Percentiles rank a stretch among this genome's conserved stretches.
Evolutionary conservation across 2,888 invertebrate species (phyloP).

Genomic region (Drosophila lutescens): DNA sequence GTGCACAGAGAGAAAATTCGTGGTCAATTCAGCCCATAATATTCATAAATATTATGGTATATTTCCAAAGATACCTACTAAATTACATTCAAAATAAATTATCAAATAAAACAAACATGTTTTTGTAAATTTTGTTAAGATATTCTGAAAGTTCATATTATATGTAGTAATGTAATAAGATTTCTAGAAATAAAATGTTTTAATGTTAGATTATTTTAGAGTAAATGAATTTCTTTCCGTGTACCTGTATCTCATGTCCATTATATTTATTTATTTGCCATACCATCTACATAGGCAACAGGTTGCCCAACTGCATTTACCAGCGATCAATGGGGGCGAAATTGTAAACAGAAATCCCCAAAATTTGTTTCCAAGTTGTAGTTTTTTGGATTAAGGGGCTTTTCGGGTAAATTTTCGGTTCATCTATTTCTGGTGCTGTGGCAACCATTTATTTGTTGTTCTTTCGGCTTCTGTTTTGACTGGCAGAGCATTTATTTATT

Average conservation of each 20-base stretch:
- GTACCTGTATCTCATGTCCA: conserved; percentile 21
- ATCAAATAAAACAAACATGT: too few species aligned
- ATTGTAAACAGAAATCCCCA: conserved; percentile 35
- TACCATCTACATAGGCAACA: conserved; percentile 39
- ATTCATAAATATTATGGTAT: too few species aligned
- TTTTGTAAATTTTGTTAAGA: too few species aligned
- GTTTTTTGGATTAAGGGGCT: conserved; percentile 31
- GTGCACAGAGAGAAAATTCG: neutral
- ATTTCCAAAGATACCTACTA: too few species aligned
- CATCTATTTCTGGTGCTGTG: conserved; percentile 45
- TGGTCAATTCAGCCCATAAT: too few species aligned
- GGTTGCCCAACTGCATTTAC: conserved; percentile 62
- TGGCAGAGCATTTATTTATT: conserved; percentile 49
- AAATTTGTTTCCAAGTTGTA: conserved; percentile 15
- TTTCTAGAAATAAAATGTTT: too few species aligned
- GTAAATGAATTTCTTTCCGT: conserved; percentile 1
- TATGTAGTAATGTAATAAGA: too few species aligned
- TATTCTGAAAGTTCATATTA: too few species aligned
- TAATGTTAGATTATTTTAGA: too few species aligned
- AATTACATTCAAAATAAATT: too few species aligned
- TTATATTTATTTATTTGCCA: conserved; percentile 4
- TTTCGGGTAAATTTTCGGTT: conserved; percentile 15
- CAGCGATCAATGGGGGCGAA: conserved; percentile 31
- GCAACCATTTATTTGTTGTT: conserved; percentile 60
- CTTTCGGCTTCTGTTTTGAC: conserved; percentile 47